Evolutionary conservation across 2,113 vertebrate species (phyloP).

Genomic region (Telmatochromis sp.): DNA sequence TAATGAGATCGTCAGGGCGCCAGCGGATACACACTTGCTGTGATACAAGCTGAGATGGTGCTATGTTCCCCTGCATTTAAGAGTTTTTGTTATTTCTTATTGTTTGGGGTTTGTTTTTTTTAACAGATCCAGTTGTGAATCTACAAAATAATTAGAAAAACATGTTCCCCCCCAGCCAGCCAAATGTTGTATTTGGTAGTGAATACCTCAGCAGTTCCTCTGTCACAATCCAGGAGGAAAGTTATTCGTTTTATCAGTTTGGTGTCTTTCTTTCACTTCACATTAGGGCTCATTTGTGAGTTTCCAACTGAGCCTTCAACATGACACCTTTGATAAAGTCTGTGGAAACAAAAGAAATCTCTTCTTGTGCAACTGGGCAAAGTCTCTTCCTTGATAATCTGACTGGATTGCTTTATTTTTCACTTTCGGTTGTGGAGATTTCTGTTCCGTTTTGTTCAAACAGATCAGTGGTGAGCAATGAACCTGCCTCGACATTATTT

Average conservation of each 20-base stretch:
- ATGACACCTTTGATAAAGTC: background rate
- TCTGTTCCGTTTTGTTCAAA: background rate
- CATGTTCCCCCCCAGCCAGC: background rate
- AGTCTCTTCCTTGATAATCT: background rate
- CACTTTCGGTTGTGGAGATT: background rate
- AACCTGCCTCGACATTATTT: background rate
- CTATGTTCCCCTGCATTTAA: background rate
- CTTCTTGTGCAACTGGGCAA: background rate
- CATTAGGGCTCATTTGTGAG: background rate
- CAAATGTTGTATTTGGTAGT: background rate
- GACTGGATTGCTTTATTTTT: background rate
- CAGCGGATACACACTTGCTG: background rate
- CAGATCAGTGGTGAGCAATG: background rate
- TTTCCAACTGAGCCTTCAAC: background rate
- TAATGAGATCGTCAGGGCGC: slow-evolving; percentile 24
- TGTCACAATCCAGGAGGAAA: background rate
- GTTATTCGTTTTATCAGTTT: background rate
- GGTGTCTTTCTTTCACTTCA: background rate
- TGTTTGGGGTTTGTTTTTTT: background rate
- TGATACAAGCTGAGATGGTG: background rate
- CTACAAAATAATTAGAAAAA: background rate
- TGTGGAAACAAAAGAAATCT: background rate
- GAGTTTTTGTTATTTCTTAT: background rate
- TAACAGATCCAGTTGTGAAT: background rate
- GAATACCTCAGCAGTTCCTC: background rate